Evolutionary conservation across 2,113 vertebrate species (phyloP).

Genomic region (Ranitomeya imitator): DNA sequence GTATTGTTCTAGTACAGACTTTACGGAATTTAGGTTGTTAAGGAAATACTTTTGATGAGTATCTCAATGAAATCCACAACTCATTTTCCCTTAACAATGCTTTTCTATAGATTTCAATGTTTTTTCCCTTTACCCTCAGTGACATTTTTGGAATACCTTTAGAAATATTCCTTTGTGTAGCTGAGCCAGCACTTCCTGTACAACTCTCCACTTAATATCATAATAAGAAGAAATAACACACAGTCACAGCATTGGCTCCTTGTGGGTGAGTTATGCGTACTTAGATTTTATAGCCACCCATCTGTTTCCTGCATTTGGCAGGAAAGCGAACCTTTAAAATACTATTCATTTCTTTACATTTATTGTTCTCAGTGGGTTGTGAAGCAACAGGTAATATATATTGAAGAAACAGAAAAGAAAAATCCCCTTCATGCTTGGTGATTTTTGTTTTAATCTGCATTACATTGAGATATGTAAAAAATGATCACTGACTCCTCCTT

Average conservation of each 20-base stretch:
- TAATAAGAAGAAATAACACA: conserved; percentile 15
- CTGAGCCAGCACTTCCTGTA: conserved; percentile 27
- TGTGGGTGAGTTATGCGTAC: conserved; percentile 35
- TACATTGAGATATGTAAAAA: too few relatives aligned
- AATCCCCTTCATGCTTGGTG: not conserved
- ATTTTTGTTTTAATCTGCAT: not conserved
- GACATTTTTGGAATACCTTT: conserved; percentile 54
- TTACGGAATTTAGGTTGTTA: not conserved
- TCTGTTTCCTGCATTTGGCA: conserved; percentile 47
- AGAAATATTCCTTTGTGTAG: conserved; percentile 50
- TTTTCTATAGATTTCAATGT: conserved; percentile 37
- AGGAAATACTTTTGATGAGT: conserved; percentile 46
- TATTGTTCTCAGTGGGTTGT: conserved; percentile 9
- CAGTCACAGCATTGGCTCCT: conserved; percentile 26
- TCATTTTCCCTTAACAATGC: conserved; percentile 39
- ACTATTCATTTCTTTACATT: not conserved
- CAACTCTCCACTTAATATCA: conserved; percentile 41
- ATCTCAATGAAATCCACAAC: conserved; percentile 26
- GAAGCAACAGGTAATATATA: not conserved
- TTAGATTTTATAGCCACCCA: conserved; percentile 41
- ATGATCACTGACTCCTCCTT: too few relatives aligned
- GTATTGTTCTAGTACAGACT: conserved; percentile 27
- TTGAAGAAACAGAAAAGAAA: not conserved
- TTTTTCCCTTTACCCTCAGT: conserved; percentile 36
- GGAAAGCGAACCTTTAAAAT: conserved; percentile 36